Percentiles rank a stretch among this genome's conserved stretches.
phyloP scores from a whole-genome alignment of 2,113 vertebrate species.

The Ciconia maguari region DNA sequence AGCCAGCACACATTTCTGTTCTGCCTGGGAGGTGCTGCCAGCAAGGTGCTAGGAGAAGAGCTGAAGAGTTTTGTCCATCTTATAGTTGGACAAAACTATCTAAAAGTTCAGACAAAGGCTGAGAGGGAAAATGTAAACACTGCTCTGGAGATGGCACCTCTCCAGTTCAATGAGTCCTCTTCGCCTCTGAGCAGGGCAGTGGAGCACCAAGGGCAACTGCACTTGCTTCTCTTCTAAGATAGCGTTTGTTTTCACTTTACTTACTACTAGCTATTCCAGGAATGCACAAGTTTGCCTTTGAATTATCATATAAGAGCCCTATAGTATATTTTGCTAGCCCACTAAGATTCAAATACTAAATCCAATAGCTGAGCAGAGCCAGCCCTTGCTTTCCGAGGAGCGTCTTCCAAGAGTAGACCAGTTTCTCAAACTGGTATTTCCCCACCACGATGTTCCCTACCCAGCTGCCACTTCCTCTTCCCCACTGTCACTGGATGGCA shows the following conservation, averaged over 20 bases:
- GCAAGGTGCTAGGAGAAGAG: not conserved
- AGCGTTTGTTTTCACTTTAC: not conserved
- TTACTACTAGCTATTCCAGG: not conserved
- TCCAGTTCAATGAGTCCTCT: not conserved
- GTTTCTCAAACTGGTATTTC: not conserved
- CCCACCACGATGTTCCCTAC: not conserved
- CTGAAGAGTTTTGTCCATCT: not conserved
- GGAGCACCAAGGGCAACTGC: not conserved
- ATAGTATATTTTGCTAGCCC: not conserved
- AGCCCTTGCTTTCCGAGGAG: not conserved
- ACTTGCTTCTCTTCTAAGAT: not conserved
- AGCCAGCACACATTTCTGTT: not conserved
- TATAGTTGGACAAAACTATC: not conserved
- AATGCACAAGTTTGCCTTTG: not conserved
- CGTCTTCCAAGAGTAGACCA: not conserved
- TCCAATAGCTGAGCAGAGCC: not conserved
- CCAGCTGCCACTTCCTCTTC: not conserved
- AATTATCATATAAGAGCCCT: not conserved
- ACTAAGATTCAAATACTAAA: not conserved
- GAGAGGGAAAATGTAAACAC: not conserved
- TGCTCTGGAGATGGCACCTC: not conserved
- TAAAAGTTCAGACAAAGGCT: not conserved
- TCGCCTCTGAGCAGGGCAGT: not conserved
- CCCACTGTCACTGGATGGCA: no score
- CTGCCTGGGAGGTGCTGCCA: not conserved